Evolutionary conservation across 2,113 vertebrate species (phyloP).

Genomic region (Damaliscus lunatus): DNA sequence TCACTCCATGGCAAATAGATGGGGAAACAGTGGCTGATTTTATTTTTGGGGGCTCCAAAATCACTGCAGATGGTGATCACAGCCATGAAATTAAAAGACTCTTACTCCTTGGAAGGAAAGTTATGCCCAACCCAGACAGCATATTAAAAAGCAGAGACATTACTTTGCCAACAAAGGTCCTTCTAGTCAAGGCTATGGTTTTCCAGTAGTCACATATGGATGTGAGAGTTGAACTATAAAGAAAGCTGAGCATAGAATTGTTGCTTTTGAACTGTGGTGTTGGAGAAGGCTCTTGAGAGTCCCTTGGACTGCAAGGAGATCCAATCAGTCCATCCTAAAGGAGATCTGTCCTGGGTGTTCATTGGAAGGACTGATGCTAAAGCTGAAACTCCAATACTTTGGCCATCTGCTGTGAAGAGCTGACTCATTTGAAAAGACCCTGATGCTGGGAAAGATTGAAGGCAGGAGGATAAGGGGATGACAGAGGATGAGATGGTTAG

Average conservation of each 20-base stretch:
- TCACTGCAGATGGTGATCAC: neutral
- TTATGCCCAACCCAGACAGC: neutral
- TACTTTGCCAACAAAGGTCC: neutral
- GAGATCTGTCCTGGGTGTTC: neutral
- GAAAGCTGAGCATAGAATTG: neutral
- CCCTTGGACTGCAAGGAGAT: neutral
- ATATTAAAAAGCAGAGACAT: neutral
- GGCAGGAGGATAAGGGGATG: neutral
- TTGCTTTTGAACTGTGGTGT: neutral
- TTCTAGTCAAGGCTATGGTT: neutral
- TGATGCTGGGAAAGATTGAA: neutral
- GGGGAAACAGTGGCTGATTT: neutral
- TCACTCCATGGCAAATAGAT: neutral
- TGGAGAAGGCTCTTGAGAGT: neutral
- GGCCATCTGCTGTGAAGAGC: neutral
- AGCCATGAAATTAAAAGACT: neutral
- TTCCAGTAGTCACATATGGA: neutral
- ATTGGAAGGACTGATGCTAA: neutral
- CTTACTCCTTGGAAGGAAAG: neutral
- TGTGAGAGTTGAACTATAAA: neutral
- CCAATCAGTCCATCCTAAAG: neutral
- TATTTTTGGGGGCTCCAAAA: rapidly evolving
- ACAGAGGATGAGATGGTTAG: neutral
- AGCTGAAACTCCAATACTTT: neutral
- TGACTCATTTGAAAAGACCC: neutral